Percentiles rank a stretch among this genome's conserved stretches.
Evolutionary conservation across 1,140 invertebrate species (phyloP).

Genomic region (Antheraea pernyi): DNA sequence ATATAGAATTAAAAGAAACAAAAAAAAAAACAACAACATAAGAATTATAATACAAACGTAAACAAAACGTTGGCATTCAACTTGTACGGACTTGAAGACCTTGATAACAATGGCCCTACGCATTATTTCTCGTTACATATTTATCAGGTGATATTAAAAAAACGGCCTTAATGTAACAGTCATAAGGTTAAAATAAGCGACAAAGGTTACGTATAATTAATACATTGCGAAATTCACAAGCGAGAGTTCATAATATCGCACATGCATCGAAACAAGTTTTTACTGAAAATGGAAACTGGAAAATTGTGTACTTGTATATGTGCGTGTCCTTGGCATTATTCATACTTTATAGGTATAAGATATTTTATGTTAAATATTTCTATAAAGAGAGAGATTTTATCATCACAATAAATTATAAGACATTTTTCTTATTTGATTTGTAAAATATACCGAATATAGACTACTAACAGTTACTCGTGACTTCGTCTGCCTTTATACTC

Average conservation of each 20-base stretch:
- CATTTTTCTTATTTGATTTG: too few species aligned
- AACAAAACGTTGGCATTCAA: conserved; percentile 52
- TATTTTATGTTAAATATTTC: too few species aligned
- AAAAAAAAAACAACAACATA: not conserved
- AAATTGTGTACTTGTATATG: conserved; percentile 44
- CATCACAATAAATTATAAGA: too few species aligned
- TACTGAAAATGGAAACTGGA: conserved; percentile 73
- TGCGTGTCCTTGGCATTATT: conserved; percentile 53
- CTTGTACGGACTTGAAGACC: conserved; percentile 42
- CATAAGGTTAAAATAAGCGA: conserved; percentile 8
- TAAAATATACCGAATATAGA: too few species aligned
- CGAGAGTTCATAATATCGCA: conserved; percentile 11
- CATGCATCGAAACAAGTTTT: conserved; percentile 51
- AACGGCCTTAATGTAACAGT: conserved; percentile 1
- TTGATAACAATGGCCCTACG: conserved; percentile 40
- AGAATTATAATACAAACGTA: conserved; percentile 30
- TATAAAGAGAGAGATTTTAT: too few species aligned
- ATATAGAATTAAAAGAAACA: not conserved
- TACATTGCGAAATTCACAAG: not conserved
- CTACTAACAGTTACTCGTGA: too few species aligned
- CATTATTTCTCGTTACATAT: conserved; percentile 12
- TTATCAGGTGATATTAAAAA: conserved; percentile 11
- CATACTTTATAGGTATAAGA: too few species aligned
- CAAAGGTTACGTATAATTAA: not conserved
- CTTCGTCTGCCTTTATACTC: too few species aligned